Conservation (phyloP, 2,888 invertebrate genomes). For the Kryphioiulus occultus region DNA sequence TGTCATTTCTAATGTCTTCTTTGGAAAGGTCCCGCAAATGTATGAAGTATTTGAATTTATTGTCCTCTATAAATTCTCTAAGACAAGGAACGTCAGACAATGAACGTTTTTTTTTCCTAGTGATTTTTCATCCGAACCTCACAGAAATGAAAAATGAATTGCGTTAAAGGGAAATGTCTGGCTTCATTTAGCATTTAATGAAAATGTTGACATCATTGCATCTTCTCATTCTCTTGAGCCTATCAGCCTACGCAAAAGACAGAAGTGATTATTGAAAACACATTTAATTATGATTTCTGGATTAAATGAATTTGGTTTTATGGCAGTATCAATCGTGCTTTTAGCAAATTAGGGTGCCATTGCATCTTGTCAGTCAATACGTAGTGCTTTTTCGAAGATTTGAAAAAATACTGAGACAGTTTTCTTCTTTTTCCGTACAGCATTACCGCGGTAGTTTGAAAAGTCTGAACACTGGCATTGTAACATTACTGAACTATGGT, state of each 20-base stretch:
- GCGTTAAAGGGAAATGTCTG: background rate
- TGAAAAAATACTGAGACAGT: background rate
- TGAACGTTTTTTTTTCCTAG: background rate
- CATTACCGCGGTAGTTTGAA: constrained; percentile 92
- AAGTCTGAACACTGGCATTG: constrained; percentile 97
- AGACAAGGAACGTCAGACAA: background rate
- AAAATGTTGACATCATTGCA: background rate
- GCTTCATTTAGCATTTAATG: background rate
- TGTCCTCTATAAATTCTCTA: background rate
- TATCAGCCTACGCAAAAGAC: too few species aligned
- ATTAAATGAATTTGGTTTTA: too few species aligned
- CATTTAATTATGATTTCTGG: too few species aligned
- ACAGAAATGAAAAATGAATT: background rate
- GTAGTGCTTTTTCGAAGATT: background rate
- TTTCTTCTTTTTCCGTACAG: constrained; percentile 65
- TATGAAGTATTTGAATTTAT: background rate
- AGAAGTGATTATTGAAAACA: too few species aligned
- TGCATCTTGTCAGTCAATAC: too few species aligned
- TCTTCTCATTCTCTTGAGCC: background rate
- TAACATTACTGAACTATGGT: constrained; percentile 96
- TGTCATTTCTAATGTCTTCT: too few species aligned
- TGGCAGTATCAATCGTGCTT: too few species aligned
- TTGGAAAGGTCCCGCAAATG: too few species aligned
- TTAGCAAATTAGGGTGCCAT: too few species aligned
- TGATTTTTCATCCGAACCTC: too few species aligned